Evolutionary conservation across 2,888 invertebrate genomes (phyloP), one percentile per base, ranked within the genome.

Genomic region (Morinoia aosen): DNA sequence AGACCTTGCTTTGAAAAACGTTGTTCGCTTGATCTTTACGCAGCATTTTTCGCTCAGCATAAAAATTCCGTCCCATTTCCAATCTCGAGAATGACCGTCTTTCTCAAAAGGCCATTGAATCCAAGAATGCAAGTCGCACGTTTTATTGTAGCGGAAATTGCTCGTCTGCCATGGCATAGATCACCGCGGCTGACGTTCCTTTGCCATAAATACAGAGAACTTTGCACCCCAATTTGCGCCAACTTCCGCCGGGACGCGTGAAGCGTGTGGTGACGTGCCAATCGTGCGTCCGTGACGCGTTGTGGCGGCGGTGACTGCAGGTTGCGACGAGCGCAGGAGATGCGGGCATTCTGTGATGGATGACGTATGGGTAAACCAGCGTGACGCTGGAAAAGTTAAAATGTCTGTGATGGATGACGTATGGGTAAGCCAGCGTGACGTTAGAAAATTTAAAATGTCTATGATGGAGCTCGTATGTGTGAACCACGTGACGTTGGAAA

Each of bases 101-200:
- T 33, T 33, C 33, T 76, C 76, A 8, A 76, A 76, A 76, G 76
- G 76, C 25, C 76, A 33, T 76, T 76, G 33, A 76, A 76, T 76
- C 25, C 2, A 19, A 76, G 76, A 76, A 76, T 16, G 33, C 76
- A 76, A 33, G 76, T 76, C 76, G 33, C 76, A 16, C 76, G 76
- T 76, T 76, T 76, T 76, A 76, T 76, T 76, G 76, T 76, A 76
- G 76, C 76, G 76, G 76, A 76, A 33, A 76, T 76, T 76, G 76
- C 76, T 76, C 76, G 76, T 76, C 76, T 7, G 76, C 33, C 19
- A 40, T 40, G 48, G 19, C 48, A 48, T 40, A 90, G 14, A 90
- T 90, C 90, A 40, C 40, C 40, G 40, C 39, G 11, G 4, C 39
- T 40, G 90, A 90, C 90, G 90, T 40, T 90, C 39, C 90, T 90